Percentiles rank a stretch among this genome's conserved stretches.
Evolutionary conservation across 2,888 invertebrate genomes (phyloP).

Genomic region (Chrysomela aeneicollis): DNA sequence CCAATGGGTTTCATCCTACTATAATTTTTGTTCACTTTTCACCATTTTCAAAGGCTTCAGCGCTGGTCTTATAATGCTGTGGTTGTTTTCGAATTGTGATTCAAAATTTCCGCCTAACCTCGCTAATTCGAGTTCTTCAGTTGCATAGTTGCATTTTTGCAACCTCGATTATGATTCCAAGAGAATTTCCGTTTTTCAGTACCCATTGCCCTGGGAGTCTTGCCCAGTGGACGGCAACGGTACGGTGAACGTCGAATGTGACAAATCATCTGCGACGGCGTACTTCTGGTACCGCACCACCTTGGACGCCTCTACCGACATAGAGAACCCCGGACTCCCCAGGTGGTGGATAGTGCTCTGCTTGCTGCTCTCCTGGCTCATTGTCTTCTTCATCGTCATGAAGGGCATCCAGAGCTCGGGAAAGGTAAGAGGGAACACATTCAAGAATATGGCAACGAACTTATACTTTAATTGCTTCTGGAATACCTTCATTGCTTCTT

Average conservation of each 20-base stretch:
- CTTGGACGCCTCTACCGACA: conserved; percentile 85
- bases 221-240: conserved; percentile 77
- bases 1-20: too few species aligned
- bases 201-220: conserved; percentile 83
- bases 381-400: conserved; percentile 95
- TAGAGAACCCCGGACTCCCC: conserved; percentile 84
- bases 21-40: too few species aligned
- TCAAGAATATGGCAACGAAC: too few species aligned
- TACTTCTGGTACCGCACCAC: conserved; percentile 95
- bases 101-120: too few species aligned
- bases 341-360: conserved; percentile 95
- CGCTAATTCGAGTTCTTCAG: too few species aligned
- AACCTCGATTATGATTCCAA: not conserved
- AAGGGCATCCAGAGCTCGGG: conserved; percentile 96
- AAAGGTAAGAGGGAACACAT: conserved; percentile 68
- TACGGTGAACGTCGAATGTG: conserved; percentile 77
- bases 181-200: conserved; percentile 62
- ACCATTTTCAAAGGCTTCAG: too few species aligned
- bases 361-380: conserved; percentile 85
- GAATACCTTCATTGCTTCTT: too few species aligned
- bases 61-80: too few species aligned
- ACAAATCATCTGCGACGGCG: conserved; percentile 84
- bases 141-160: too few species aligned
- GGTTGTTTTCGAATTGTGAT: too few species aligned
- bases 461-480: too few species aligned